A percentile compares a stretch with the other conserved stretches of the same genome.
Evolutionary conservation across 2,888 invertebrate species (phyloP).

Genomic region (Agelastica alni): DNA sequence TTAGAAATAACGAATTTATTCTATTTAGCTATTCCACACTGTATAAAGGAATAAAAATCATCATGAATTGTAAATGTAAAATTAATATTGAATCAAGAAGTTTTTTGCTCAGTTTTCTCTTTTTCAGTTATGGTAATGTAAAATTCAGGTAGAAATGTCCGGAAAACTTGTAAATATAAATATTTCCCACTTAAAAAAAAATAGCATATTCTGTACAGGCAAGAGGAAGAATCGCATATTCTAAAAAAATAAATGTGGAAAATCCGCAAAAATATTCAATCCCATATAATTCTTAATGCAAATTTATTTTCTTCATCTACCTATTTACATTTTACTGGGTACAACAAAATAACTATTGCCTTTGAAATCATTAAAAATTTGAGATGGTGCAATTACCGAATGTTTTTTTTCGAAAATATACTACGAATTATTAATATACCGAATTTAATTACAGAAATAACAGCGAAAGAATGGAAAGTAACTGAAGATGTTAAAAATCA

Average conservation of each 20-base stretch:
- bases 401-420: no score
- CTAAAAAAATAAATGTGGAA: slow-evolving; percentile 24
- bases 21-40: no score
- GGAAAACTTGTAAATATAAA: neutral
- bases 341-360: slow-evolving; percentile 16
- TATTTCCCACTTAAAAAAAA: neutral
- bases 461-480: no score
- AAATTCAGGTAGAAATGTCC: neutral
- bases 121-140: no score
- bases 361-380: neutral
- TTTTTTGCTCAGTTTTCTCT: no score
- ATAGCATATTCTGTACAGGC: neutral
- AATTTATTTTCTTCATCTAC: slow-evolving; percentile 22
- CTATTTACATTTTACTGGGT: slow-evolving; percentile 29
- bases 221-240: slow-evolving; percentile 1
- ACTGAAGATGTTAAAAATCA: no score
- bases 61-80: no score
- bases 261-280: slow-evolving; percentile 24
- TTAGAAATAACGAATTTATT: no score
- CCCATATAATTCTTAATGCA: slow-evolving; percentile 28
- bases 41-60: neutral
- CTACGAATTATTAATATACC: no score
- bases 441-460: no score
- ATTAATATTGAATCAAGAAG: no score
- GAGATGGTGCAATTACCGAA: no score